A percentile compares a stretch with the other conserved stretches of the same genome.
Conservation (phyloP, 2,888 invertebrate species). For the Xestia rhomboidea region DNA sequence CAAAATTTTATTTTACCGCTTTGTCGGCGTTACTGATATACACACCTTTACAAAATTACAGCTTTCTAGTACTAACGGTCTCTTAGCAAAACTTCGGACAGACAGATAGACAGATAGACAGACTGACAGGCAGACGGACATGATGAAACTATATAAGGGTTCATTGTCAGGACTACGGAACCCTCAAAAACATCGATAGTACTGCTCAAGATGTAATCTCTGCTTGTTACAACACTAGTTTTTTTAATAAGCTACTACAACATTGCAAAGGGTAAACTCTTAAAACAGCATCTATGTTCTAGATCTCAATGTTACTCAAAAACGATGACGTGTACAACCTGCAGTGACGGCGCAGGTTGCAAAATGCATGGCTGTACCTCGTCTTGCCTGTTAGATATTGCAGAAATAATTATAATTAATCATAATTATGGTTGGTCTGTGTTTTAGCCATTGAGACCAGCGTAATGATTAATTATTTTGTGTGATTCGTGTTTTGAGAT, state of each 20-base stretch:
- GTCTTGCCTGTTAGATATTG: slow-evolving; percentile 37
- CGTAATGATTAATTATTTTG: neutral
- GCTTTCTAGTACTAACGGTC: no score
- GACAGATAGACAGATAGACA: no score
- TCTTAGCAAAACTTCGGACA: no score
- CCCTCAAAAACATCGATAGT: neutral
- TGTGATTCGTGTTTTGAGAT: neutral
- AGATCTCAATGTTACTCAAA: slow-evolving; percentile 35
- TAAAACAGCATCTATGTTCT: slow-evolving; percentile 29
- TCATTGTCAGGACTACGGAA: no score
- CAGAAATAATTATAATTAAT: slow-evolving; percentile 41
- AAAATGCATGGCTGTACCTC: slow-evolving; percentile 33
- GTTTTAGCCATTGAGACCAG: slow-evolving; percentile 32
- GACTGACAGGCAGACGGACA: no score
- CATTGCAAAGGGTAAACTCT: neutral
- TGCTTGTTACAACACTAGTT: neutral
- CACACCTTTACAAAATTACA: no score
- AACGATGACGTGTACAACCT: neutral
- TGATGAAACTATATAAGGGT: no score
- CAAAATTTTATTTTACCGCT: no score
- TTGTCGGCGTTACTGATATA: no score
- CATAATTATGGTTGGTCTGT: slow-evolving; percentile 6
- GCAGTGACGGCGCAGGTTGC: slow-evolving; percentile 10
- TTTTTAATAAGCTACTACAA: neutral
- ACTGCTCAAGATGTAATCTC: neutral